Evolutionary conservation across 2,113 vertebrate species (phyloP), one percentile per base, ranked within the genome.

Genomic region (Mesitornis unicolor): DNA sequence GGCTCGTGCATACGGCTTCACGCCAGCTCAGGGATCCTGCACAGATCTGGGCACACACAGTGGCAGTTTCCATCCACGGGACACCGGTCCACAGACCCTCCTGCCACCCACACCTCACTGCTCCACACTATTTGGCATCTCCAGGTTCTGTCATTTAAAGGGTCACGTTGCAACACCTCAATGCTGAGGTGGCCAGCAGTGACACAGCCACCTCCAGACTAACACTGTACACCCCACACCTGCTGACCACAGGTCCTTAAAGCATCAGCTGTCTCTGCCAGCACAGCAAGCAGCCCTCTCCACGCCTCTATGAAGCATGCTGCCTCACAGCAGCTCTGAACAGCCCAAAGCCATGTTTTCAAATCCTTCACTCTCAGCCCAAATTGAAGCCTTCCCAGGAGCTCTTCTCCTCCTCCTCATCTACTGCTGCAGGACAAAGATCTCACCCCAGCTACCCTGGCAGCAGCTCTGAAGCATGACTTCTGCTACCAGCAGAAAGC

Each of bases 161-260:
- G 29, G 35, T 31, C 24, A 35, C 4, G 1, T 25, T 70, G 28
- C 56, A 57, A 43, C 59, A 25, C 2, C 1, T 11, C 47, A n/a
- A 15, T 7, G 9, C 35, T 12, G 28, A 42, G 42, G 48, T 3
- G 2, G 18, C 9, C 68, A 53, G 53, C 42, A 56, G 19, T 1
- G 33, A 48, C 1, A 6, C 19, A 21, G 21, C 20, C 5, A 2
- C 22, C 54, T 87, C 43, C 57, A 38, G 63, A 12, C 6, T 0
- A 1, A 63, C 0, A 0, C 40, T 22, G 24, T 19, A 33, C 50
- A 45, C 19, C 33, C 28, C n/a, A n/a, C n/a, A n/a, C n/a, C n/a
- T n/a, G n/a, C n/a, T n/a, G n/a, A n/a, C n/a, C n/a, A n/a, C n/a
- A n/a, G n/a, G n/a, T n/a, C n/a, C 47, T 22, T 5, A 11, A 16